phyloP scores from a whole-genome alignment of 1,140 invertebrate species.

The Megalonaias nervosa region DNA sequence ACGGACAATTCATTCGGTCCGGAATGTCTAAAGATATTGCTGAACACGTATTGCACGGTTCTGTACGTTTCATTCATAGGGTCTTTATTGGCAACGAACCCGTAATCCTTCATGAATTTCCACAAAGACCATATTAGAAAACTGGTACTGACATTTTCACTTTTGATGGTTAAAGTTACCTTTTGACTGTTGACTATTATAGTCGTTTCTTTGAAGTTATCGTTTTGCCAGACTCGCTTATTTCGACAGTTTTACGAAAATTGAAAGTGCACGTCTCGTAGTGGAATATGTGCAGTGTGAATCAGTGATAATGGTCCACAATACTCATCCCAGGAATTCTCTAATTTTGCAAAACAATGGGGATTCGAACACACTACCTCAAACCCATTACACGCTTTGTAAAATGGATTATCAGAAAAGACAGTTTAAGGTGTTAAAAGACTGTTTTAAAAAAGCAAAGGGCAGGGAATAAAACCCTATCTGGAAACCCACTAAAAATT shows the following conservation, averaged over 20 bases:
- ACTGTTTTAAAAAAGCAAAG: too few relatives aligned
- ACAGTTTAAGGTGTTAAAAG: too few relatives aligned
- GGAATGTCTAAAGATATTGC: constrained; percentile 31
- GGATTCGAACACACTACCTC: constrained; percentile 3
- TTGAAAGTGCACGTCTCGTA: not conserved
- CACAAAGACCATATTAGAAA: constrained; percentile 5
- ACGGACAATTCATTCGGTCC: constrained; percentile 27
- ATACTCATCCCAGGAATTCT: not conserved
- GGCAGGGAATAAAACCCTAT: too few relatives aligned
- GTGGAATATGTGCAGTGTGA: not conserved
- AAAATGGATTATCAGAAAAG: too few relatives aligned
- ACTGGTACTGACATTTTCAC: not conserved
- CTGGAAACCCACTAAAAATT: too few relatives aligned
- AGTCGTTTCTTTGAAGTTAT: constrained; percentile 3
- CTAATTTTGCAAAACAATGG: constrained; percentile 6
- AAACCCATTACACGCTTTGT: not conserved
- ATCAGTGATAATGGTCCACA: constrained; percentile 7
- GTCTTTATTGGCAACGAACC: not conserved
- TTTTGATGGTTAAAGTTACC: constrained; percentile 1
- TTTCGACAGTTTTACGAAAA: not conserved
- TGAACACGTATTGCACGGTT: not conserved
- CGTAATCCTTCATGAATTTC: constrained; percentile 1
- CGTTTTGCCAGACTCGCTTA: not conserved
- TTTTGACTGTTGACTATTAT: not conserved
- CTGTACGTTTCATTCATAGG: not conserved